These are phyloP conservation scores for Drosophila serrata DNA, from an alignment of 1,140 invertebrate genomes.

Conservation along the genomic window DNA sequence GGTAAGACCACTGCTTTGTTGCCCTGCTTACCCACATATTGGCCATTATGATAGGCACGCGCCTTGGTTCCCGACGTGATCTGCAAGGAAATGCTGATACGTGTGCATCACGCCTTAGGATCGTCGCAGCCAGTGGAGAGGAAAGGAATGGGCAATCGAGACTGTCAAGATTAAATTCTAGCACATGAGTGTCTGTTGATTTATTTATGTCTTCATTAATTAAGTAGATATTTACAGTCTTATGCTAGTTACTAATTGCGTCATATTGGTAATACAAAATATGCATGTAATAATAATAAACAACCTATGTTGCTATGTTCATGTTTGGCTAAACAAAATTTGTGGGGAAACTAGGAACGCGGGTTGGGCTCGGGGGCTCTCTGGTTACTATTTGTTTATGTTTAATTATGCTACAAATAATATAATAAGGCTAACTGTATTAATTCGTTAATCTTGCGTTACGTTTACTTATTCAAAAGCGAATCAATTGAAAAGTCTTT, in stretches of 20 bases:
- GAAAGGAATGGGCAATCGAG: slow-evolving; percentile 4
- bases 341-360: slow-evolving; percentile 62
- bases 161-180: slow-evolving; percentile 44
- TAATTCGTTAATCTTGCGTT: slow-evolving; percentile 32
- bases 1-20: background rate
- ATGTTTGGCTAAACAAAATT: slow-evolving; percentile 71
- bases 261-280: slow-evolving; percentile 49
- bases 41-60: slow-evolving; percentile 87
- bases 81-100: slow-evolving; percentile 93
- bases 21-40: background rate
- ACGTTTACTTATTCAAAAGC: slow-evolving; percentile 77
- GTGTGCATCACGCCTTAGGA: slow-evolving; percentile 48
- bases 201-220: slow-evolving; percentile 62
- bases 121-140: background rate
- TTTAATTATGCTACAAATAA: slow-evolving; percentile 69
- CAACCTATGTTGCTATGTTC: slow-evolving; percentile 60
- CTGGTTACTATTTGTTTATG: slow-evolving; percentile 19
- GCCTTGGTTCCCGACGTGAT: slow-evolving; percentile 94
- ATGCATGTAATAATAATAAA: slow-evolving; percentile 79
- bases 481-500: slow-evolving; percentile 85
- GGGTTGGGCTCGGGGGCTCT: slow-evolving; percentile 49
- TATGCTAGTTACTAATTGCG: slow-evolving; percentile 64
- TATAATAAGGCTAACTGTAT: slow-evolving; percentile 54
- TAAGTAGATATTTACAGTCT: slow-evolving; percentile 55
- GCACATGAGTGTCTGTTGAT: slow-evolving; percentile 37